A percentile compares a stretch with the other conserved stretches of the same genome.
These are phyloP conservation scores for Rattus norvegicus DNA, from an alignment of 2,113 vertebrate genomes.

Conservation along the genomic window DNA sequence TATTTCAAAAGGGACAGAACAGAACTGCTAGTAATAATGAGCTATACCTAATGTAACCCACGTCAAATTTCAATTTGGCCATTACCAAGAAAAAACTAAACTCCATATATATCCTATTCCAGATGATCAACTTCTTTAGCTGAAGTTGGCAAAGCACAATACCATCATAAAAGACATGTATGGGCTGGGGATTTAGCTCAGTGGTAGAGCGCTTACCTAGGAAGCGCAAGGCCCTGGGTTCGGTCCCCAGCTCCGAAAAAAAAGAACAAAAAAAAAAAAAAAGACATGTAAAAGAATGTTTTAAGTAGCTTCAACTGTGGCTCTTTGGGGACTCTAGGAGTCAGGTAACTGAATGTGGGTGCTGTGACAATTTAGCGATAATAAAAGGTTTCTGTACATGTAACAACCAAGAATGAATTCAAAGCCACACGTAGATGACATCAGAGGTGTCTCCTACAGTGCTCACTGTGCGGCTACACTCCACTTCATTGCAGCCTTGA, in stretches of 20 bases:
- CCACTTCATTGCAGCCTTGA: not conserved
- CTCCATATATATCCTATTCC: slow-evolving; percentile 17
- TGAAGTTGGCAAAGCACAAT: slow-evolving; percentile 58
- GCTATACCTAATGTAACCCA: slow-evolving; percentile 34
- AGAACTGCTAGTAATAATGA: not conserved
- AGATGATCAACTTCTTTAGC: slow-evolving; percentile 46
- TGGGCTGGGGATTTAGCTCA: too few species aligned
- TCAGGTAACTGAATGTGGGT: not conserved
- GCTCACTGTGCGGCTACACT: not conserved
- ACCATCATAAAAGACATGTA: slow-evolving; percentile 10
- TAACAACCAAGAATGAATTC: not conserved
- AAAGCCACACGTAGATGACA: not conserved
- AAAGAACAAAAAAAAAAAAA: too few species aligned
- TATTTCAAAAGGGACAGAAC: not conserved
- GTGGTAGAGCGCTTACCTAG: too few species aligned
- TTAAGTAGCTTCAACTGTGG: not conserved
- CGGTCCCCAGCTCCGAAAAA: too few species aligned
- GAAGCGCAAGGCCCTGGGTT: too few species aligned
- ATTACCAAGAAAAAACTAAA: slow-evolving; percentile 57
- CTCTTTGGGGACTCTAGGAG: not conserved
- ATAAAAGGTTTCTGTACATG: not conserved
- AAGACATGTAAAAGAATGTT: slow-evolving; percentile 9
- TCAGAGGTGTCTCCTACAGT: not conserved
- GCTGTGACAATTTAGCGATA: not conserved
- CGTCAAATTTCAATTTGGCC: slow-evolving; percentile 37